phyloP scores from a whole-genome alignment of 2,888 invertebrate species.

The Pollenia griseotomentosa region DNA sequence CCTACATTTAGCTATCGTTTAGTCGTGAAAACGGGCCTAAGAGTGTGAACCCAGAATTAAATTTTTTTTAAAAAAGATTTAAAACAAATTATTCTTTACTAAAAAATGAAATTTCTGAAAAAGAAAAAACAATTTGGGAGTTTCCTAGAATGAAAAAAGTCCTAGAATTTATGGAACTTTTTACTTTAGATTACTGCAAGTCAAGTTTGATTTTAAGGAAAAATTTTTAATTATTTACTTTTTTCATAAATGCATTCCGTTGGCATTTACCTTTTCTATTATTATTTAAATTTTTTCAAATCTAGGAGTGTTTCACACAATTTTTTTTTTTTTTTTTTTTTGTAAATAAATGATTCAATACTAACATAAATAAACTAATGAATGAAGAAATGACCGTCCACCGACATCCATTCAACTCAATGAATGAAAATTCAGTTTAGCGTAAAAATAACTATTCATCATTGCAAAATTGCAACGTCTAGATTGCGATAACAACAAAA shows the following conservation, averaged over 20 bases:
- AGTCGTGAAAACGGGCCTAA: too few species aligned
- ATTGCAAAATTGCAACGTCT: conserved; percentile 61
- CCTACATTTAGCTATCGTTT: too few species aligned
- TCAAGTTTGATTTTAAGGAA: too few species aligned
- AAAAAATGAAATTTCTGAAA: too few species aligned
- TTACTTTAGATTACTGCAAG: too few species aligned
- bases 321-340: neutral
- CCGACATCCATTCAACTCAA: conserved; percentile 26
- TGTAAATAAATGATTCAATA: conserved; percentile 45
- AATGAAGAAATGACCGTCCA: conserved; percentile 46
- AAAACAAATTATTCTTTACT: too few species aligned
- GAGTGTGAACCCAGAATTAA: too few species aligned
- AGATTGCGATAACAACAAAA: conserved; percentile 59
- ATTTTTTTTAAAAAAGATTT: too few species aligned
- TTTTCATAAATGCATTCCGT: neutral
- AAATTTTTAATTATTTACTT: too few species aligned
- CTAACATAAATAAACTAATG: conserved; percentile 62
- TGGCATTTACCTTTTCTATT: conserved; percentile 14
- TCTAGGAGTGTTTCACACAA: conserved; percentile 55
- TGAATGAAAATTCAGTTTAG: conserved; percentile 65
- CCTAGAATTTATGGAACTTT: too few species aligned
- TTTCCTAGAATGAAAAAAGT: too few species aligned
- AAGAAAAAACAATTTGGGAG: too few species aligned
- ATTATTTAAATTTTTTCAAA: neutral
- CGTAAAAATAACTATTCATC: conserved; percentile 61